Conservation (phyloP, 2,797 vertebrate genomes). For the Antrozous pallidus region DNA sequence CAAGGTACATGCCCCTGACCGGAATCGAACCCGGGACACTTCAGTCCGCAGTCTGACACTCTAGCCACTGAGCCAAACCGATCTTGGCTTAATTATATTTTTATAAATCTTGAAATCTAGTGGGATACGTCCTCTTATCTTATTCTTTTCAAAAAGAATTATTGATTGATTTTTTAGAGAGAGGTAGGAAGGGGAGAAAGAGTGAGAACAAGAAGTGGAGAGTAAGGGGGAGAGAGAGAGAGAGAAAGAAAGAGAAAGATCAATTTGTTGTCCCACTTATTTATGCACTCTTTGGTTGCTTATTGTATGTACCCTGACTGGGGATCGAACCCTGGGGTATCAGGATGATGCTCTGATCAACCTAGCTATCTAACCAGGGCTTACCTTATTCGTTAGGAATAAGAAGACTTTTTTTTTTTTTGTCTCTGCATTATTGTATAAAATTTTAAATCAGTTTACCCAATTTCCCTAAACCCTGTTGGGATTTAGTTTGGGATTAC, state of each 20-base stretch:
- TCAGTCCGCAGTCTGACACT: too few relatives aligned
- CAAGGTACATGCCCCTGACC: too few relatives aligned
- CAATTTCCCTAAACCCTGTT: background rate
- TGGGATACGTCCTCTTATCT: background rate
- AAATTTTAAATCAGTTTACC: background rate
- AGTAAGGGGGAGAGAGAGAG: too few relatives aligned
- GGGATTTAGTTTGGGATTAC: background rate
- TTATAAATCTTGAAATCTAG: background rate
- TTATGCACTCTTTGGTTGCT: background rate
- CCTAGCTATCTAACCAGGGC: background rate
- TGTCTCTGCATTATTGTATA: background rate
- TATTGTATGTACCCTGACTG: background rate
- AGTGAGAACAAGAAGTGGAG: too few relatives aligned
- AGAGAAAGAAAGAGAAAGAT: background rate
- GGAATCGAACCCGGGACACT: too few relatives aligned
- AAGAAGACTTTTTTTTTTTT: background rate
- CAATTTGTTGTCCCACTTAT: background rate
- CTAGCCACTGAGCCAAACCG: too few relatives aligned
- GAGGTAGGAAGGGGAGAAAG: too few relatives aligned
- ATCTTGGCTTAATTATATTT: too few relatives aligned
- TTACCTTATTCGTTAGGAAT: background rate
- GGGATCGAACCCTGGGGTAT: background rate
- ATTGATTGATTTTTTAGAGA: background rate
- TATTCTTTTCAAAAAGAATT: background rate
- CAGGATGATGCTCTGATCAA: background rate